Percentiles rank a stretch among this genome's conserved stretches.
These are phyloP conservation scores for Xenopus borealis DNA, from an alignment of 2,113 vertebrate species.

Conservation along the genomic window DNA sequence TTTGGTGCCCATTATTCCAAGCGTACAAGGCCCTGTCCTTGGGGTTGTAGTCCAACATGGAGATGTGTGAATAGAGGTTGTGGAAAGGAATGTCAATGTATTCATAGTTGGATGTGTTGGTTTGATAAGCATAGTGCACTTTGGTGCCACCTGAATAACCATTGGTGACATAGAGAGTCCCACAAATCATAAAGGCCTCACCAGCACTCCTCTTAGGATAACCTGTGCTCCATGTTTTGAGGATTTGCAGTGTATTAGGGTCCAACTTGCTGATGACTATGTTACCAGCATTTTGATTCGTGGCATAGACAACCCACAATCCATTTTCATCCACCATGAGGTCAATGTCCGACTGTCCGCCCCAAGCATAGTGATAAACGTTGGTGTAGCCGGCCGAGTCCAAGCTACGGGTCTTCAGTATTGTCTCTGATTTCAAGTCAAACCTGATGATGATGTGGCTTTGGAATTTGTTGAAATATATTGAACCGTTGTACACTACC, in stretches of 20 bases:
- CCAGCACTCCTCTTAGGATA: slow-evolving; percentile 95
- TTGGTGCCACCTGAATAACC: slow-evolving; percentile 95
- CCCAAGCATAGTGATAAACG: slow-evolving; percentile 97
- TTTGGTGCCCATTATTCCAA: slow-evolving; percentile 97
- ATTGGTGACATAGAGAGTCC: slow-evolving; percentile 95
- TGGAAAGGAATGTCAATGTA: slow-evolving; percentile 97
- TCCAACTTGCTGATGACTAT: slow-evolving; percentile 96
- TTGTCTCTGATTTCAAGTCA: slow-evolving; percentile 87
- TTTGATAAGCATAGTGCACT: slow-evolving; percentile 95
- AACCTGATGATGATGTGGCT: slow-evolving; percentile 96
- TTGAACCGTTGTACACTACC: slow-evolving; percentile 97
- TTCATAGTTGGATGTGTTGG: slow-evolving; percentile 95
- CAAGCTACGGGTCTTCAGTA: slow-evolving; percentile 90
- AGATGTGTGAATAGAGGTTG: slow-evolving; percentile 96
- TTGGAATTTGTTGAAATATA: slow-evolving; percentile 99
- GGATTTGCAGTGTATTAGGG: slow-evolving; percentile 84
- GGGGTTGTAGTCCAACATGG: slow-evolving; percentile 99
- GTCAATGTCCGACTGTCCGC: slow-evolving; percentile 96
- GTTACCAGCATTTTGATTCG: slow-evolving; percentile 96
- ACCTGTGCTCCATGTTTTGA: slow-evolving; percentile 92
- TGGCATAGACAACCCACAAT: slow-evolving; percentile 95
- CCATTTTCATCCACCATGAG: slow-evolving; percentile 96
- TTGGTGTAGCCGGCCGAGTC: slow-evolving; percentile 95
- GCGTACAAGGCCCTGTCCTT: slow-evolving; percentile 93
- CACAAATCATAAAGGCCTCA: slow-evolving; percentile 97